phyloP scores from a whole-genome alignment of 1,140 invertebrate species.

The Drosophila triauraria region DNA sequence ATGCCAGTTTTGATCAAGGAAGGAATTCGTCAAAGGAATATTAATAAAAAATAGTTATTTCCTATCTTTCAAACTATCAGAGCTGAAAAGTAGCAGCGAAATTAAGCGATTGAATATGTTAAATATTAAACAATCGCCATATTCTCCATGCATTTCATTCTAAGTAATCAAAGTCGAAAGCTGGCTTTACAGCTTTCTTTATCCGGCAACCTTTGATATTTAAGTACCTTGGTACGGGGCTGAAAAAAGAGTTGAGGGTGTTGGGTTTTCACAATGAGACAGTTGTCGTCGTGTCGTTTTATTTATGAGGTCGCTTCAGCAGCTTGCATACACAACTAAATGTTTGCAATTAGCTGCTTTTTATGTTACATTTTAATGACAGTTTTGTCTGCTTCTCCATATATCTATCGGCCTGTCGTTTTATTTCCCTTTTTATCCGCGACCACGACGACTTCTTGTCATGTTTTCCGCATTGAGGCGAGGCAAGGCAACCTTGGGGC shows the following conservation, averaged over 20 bases:
- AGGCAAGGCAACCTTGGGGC: slow-evolving; percentile 58
- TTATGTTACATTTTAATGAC: slow-evolving; percentile 77
- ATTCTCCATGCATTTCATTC: neutral
- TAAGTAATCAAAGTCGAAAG: neutral
- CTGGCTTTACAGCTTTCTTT: neutral
- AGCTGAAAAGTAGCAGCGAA: no score
- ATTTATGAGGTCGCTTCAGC: slow-evolving; percentile 51
- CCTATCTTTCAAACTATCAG: no score
- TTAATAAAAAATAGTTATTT: no score
- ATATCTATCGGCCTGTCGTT: slow-evolving; percentile 13
- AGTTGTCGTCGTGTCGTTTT: slow-evolving; percentile 34
- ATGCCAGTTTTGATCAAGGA: neutral
- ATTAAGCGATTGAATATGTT: no score
- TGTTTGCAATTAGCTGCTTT: slow-evolving; percentile 71
- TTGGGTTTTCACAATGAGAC: slow-evolving; percentile 20
- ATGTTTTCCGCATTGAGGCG: slow-evolving; percentile 76
- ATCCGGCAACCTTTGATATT: slow-evolving; percentile 17
- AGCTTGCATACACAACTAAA: slow-evolving; percentile 35
- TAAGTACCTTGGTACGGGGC: neutral
- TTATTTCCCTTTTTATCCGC: slow-evolving; percentile 14
- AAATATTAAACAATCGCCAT: neutral
- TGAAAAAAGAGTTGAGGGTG: slow-evolving; percentile 13
- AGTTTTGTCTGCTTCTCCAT: slow-evolving; percentile 46
- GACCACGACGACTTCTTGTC: slow-evolving; percentile 36
- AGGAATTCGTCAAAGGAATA: neutral